Percentiles rank a stretch among this genome's conserved stretches.
Evolutionary conservation across 2,113 vertebrate species (phyloP).

Genomic region (Taxidea taxus): DNA sequence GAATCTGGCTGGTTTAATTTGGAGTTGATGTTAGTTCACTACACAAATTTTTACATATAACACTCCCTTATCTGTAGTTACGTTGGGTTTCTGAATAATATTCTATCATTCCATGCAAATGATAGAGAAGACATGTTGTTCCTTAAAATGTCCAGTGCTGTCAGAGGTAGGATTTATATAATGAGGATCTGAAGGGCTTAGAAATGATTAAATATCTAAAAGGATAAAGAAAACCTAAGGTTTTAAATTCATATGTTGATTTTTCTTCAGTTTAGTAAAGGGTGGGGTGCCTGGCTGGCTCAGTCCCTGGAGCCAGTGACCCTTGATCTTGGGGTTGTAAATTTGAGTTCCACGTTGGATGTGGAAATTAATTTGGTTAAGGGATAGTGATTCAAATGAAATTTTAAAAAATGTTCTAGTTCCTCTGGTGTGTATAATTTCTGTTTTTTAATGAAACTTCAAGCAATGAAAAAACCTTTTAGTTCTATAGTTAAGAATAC

Average conservation of each 20-base stretch:
- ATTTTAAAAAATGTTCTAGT: neutral
- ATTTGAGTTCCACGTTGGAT: neutral
- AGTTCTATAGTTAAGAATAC: neutral
- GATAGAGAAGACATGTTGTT: neutral
- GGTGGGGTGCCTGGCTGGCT: neutral
- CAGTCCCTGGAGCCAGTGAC: neutral
- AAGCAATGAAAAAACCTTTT: neutral
- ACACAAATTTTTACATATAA: neutral
- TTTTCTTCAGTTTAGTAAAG: conserved; percentile 19
- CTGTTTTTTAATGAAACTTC: conserved; percentile 5
- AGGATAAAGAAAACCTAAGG: neutral
- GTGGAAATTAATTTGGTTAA: neutral
- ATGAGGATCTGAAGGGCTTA: neutral
- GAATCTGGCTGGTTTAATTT: conserved; percentile 66
- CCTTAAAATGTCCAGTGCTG: neutral
- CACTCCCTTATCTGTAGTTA: conserved; percentile 33
- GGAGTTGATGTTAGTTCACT: conserved; percentile 55
- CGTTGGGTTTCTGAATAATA: neutral
- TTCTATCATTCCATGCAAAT: neutral
- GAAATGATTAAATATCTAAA: conserved; percentile 32
- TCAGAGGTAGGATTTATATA: neutral
- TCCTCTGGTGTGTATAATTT: neutral
- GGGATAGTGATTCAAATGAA: neutral
- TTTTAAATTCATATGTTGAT: neutral
- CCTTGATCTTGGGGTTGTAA: neutral